Base-by-base conservation (phyloP, 1,140 invertebrate genomes). In the Drosophila dunni region DNA sequence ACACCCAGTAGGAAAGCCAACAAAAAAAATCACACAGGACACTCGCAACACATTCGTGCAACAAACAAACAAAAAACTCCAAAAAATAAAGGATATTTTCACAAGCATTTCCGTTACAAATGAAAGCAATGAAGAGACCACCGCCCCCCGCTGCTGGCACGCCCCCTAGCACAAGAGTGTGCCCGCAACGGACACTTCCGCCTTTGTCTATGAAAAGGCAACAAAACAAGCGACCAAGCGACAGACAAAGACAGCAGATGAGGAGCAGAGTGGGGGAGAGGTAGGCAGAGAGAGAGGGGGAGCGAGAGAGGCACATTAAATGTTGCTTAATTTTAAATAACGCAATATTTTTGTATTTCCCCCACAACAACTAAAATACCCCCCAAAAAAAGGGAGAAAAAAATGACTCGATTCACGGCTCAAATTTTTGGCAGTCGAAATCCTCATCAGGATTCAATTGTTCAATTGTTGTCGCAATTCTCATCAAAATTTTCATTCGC, bases 81-180 rank as follows among this genome's bases (percentile, higher is more conserved):
- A 57, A 40, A 57, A 81, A 77, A 20, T 20, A 20, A 79, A 75
- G 84, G 84, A 89, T 81, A 90, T 71, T 89, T 89, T 89, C 79
- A 89, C 85, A 89, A 89, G 76, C 85, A 90, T 84, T 89, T 89
- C 84, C 84, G 84, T 62, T 89, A 88, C 83, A 88, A 88, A 88
- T 88, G 83, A 88, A 88, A 83, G 83, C 84, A 88, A 88, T 83
- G 77, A 81, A 80, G 42, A 69, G 74, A 34, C 24, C 62, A 11
- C 45, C 62, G n/a, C n/a, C 17, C 2, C 34, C 1, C 17, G 7
- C 24, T 1, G 10, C 24, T 13, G 20, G 29, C 38, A 51, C 48
- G 20, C 24, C 40, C 36, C 13, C 45, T 8, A 9, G 11, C 20
- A 34, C 51, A 24, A 24, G 24, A 29, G 24, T 29, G 24, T 29